Evolutionary conservation across 2,888 invertebrate genomes (phyloP), one percentile per base, ranked within the genome.

Genomic region (Ecdyonurus torrentis): DNA sequence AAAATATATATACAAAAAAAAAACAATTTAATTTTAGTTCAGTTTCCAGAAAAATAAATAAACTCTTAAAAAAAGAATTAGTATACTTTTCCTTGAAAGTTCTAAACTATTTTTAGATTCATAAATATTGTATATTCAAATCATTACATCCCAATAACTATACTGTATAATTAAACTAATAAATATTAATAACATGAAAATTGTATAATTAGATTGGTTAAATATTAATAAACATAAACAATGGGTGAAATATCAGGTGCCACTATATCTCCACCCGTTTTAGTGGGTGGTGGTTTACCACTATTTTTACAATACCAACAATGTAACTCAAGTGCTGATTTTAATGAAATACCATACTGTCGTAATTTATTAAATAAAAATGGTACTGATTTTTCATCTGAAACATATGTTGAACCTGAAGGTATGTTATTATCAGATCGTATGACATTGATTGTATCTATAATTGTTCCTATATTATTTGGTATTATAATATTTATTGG

Each of bases 401-500:
- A 37, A 37, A 37, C 37, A 37, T 5, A 10, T 37, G 55, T 20
- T 55, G 55, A 55, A 22, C 3, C n/a, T 5, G 55, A n/a, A n/a
- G 55, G 19, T 55, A 22, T 20, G 19, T 22, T n/a, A 20, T 20
- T 55, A 22, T 55, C 55, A n/a, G 55, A 55, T n/a, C 5, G 19
- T 7, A 55, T 55, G 55, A 55, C 55, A n/a, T 22, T 20, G n/a
- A 55, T 87, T 61, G 86, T 89, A 0, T 82, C 82, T 15, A 80
- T 83, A 67, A 83, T 87, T 61, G 89, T 89, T 24, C 89, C 89
- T 18, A 81, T 90, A 52, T 84, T 92, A 71, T 94, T 94, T 72
- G 89, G 91, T 2, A 79, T 91, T 67, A 91, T 93, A 66, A 87
- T 90, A 61, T 80, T 91, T 25, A 83, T 93, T 52, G 94, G 95